Evolutionary conservation across 92 coral and sea anemone species (phyloP).

Genomic region (Pocillopora meandrina): DNA sequence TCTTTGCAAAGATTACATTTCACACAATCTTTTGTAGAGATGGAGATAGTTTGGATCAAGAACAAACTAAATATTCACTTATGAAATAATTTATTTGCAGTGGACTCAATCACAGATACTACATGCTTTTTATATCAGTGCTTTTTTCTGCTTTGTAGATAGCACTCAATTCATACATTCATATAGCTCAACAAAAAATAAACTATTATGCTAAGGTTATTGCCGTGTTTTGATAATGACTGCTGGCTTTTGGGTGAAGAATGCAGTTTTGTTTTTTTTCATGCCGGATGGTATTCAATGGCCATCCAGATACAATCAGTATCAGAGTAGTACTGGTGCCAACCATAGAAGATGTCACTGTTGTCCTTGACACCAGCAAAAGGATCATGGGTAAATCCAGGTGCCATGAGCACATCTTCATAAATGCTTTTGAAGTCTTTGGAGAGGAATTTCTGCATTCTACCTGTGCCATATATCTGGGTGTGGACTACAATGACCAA

Average conservation of each 20-base stretch:
- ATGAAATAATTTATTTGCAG: constrained; percentile 3
- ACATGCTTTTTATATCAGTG: background rate
- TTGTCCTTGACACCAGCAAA: constrained; percentile 59
- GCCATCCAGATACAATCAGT: constrained; percentile 88
- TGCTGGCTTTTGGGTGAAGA: no score
- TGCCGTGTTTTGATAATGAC: no score
- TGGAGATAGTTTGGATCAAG: constrained; percentile 16
- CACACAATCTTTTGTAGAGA: background rate
- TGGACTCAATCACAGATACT: background rate
- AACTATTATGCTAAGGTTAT: no score
- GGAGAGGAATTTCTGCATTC: constrained; percentile 73
- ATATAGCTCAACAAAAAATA: no score
- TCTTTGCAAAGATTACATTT: background rate
- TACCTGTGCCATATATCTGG: constrained; percentile 66
- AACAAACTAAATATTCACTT: background rate
- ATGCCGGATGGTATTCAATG: constrained; percentile 64
- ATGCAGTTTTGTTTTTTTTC: no score
- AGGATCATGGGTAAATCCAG: constrained; percentile 73
- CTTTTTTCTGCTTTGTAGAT: background rate
- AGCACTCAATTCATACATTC: no score
- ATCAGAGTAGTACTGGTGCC: constrained; percentile 81
- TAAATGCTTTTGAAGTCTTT: constrained; percentile 51
- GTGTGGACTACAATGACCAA: constrained; percentile 26
- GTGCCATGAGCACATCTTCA: constrained; percentile 69
- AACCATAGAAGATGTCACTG: constrained; percentile 59